These are phyloP conservation scores for Erythrocercus mccallii DNA, from an alignment of 2,113 vertebrate genomes.

Conservation along the genomic window DNA sequence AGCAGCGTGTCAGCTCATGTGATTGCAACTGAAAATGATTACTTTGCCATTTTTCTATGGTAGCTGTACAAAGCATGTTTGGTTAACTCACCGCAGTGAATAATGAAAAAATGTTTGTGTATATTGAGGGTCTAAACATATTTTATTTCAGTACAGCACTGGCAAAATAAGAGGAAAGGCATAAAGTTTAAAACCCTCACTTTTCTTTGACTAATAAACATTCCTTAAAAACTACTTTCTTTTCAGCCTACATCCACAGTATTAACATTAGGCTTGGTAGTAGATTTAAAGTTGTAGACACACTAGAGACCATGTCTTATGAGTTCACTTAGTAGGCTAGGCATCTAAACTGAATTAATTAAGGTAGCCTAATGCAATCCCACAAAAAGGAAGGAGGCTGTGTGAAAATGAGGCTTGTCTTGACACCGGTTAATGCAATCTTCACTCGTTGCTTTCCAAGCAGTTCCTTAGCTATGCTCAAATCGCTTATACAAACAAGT, in stretches of 20 bases:
- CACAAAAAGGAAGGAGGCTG: background rate
- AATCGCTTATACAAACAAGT: background rate
- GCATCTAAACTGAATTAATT: background rate
- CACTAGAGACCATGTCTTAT: background rate
- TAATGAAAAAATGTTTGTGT: background rate
- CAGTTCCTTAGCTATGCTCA: background rate
- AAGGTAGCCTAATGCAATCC: background rate
- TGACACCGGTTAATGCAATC: background rate
- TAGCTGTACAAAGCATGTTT: background rate
- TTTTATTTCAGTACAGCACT: background rate
- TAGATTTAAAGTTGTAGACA: background rate
- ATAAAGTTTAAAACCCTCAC: background rate
- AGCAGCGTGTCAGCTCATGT: background rate
- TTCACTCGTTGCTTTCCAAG: background rate
- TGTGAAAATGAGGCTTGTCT: background rate
- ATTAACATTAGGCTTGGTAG: background rate
- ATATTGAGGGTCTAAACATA: background rate
- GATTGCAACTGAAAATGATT: accelerated
- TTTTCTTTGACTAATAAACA: background rate
- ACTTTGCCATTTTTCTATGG: background rate
- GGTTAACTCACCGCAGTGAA: background rate
- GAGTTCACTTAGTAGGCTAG: background rate
- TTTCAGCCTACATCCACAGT: background rate
- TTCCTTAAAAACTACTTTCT: background rate
- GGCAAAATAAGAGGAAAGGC: background rate